phyloP scores from a whole-genome alignment of 1,140 invertebrate species.

The Pomacea maculata region DNA sequence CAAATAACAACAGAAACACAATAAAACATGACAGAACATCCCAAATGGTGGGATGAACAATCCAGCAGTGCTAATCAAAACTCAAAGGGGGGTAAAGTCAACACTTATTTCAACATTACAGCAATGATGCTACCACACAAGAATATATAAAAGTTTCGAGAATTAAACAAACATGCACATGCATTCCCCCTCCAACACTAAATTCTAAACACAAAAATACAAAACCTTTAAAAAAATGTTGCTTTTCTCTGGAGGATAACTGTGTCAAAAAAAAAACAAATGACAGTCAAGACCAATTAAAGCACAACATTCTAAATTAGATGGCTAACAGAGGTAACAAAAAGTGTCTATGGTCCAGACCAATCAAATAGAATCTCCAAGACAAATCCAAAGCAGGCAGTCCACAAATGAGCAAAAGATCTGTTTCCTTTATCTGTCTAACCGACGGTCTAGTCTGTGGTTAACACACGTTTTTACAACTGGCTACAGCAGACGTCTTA shows the following conservation, averaged over 20 bases:
- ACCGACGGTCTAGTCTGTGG: too few species aligned
- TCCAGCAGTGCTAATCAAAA: too few species aligned
- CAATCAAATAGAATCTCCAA: not conserved
- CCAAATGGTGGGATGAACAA: too few species aligned
- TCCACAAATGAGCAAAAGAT: not conserved
- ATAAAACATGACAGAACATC: not conserved
- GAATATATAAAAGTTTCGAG: not conserved
- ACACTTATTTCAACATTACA: too few species aligned
- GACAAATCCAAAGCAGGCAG: not conserved
- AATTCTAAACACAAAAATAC: not conserved
- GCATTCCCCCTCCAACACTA: not conserved
- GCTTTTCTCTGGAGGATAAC: too few species aligned
- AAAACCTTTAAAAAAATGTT: not conserved
- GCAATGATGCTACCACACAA: not conserved
- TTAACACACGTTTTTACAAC: too few species aligned
- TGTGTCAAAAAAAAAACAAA: too few species aligned
- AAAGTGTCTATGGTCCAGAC: not conserved
- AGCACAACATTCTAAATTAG: not conserved
- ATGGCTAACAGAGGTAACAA: not conserved
- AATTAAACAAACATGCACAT: not conserved
- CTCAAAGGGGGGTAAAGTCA: too few species aligned
- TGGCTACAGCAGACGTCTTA: too few species aligned
- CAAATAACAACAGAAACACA: too few species aligned
- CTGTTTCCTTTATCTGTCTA: not conserved
- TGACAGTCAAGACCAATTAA: not conserved